A percentile compares a stretch with the other conserved stretches of the same genome.
Conservation (phyloP, 2,113 vertebrate species). For the Pelusios castaneus region DNA sequence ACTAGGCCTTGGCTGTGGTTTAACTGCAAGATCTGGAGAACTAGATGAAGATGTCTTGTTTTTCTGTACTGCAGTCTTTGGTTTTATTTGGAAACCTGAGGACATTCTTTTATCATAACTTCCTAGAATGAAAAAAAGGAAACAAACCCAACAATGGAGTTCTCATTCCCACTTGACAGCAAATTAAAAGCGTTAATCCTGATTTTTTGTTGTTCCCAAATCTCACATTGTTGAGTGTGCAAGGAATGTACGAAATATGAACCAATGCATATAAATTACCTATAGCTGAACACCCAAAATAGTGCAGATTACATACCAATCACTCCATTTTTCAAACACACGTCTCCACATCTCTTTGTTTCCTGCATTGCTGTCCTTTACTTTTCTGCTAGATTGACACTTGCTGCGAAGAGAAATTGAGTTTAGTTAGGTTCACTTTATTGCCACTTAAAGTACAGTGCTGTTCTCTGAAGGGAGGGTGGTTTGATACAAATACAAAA, state of each 20-base stretch:
- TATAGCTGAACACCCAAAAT: neutral
- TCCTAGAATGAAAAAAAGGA: slow-evolving; percentile 38
- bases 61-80: slow-evolving; percentile 39
- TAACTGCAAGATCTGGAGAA: slow-evolving; percentile 54
- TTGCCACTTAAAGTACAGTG: accelerated
- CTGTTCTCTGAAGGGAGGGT: neutral
- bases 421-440: neutral
- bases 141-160: neutral
- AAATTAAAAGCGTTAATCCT: neutral
- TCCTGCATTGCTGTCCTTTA: slow-evolving; percentile 4
- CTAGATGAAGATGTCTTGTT: slow-evolving; percentile 34
- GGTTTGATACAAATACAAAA: neutral
- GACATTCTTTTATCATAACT: slow-evolving; percentile 62
- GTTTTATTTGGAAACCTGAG: slow-evolving; percentile 42
- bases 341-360: neutral
- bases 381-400: neutral
- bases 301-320: neutral
- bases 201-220: neutral
- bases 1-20: slow-evolving; percentile 76
- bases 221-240: neutral
- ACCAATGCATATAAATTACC: neutral
- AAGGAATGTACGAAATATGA: neutral
- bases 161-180: neutral
- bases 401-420: neutral
- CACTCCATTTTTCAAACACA: slow-evolving; percentile 15